Conservation (phyloP, 53 echinoderm and acorn worm species). For the Stichopus horrens region DNA sequence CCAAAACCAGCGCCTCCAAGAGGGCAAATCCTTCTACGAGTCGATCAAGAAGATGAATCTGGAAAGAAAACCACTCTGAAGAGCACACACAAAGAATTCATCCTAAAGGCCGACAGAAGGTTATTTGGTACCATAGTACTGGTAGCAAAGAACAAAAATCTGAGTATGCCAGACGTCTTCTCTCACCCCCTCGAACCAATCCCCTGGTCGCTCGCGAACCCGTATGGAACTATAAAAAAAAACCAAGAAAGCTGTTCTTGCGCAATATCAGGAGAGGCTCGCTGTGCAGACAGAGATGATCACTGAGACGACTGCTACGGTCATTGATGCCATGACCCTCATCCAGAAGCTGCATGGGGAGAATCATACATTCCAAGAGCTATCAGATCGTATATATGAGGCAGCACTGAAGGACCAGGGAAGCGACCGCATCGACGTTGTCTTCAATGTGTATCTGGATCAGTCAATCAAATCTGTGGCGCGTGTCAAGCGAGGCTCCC, state of each 20-base stretch:
- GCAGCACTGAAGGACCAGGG: neutral
- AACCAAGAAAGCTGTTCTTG: neutral
- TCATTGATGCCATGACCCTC: neutral
- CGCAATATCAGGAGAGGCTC: neutral
- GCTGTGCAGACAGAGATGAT: neutral
- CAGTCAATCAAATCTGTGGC: slow-evolving; percentile 24
- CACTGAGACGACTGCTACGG: neutral
- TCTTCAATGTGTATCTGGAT: slow-evolving; percentile 40
- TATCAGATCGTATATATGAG: neutral
- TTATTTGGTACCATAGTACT: slow-evolving; percentile 55
- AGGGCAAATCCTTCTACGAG: slow-evolving; percentile 7
- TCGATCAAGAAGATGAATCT: slow-evolving; percentile 17
- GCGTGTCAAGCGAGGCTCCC: slow-evolving; percentile 26
- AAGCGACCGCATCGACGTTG: slow-evolving; percentile 21
- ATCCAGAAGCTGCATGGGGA: neutral
- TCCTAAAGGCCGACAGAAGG: slow-evolving; percentile 53
- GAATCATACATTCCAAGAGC: neutral
- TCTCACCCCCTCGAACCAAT: slow-evolving; percentile 44
- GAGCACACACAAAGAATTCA: slow-evolving; percentile 1
- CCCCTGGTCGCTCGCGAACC: slow-evolving; percentile 33
- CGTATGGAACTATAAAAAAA: neutral
- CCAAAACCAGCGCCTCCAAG: neutral
- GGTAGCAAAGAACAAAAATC: slow-evolving; percentile 19
- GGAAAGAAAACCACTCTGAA: slow-evolving; percentile 17
- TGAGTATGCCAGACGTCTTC: neutral